Evolutionary conservation across 2,888 invertebrate genomes (phyloP).

Genomic region (Sepiola atlantica): DNA sequence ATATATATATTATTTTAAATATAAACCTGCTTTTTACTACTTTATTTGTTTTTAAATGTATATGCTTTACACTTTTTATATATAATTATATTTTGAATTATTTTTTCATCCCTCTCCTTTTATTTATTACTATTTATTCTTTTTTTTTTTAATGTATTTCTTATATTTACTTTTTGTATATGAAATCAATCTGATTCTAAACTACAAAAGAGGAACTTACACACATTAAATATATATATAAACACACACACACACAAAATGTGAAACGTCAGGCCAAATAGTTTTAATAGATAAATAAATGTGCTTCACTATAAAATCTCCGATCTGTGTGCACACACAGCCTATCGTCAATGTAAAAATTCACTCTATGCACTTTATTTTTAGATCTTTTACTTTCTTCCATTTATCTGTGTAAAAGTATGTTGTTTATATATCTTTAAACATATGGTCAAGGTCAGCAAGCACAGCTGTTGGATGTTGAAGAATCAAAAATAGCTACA

Average conservation of each 20-base stretch:
- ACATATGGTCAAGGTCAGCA: constrained; percentile 19
- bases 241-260: background rate
- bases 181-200: background rate
- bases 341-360: background rate
- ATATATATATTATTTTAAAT: too few species aligned
- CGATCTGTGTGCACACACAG: background rate
- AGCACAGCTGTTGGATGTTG: constrained; percentile 17
- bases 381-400: background rate
- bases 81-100: too few species aligned
- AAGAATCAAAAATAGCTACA: constrained; percentile 20
- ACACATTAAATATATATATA: background rate
- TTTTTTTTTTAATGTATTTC: too few species aligned
- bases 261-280: background rate
- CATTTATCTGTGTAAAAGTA: background rate
- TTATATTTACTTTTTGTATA: too few species aligned
- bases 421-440: background rate
- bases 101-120: too few species aligned
- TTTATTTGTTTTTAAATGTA: too few species aligned
- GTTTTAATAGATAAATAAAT: background rate
- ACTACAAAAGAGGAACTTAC: background rate
- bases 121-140: too few species aligned
- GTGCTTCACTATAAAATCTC: background rate
- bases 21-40: too few species aligned
- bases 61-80: too few species aligned
- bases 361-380: background rate